Evolutionary conservation across 2,113 vertebrate genomes (phyloP), one percentile per base, ranked within the genome.

Genomic region (Callospermophilus lateralis): DNA sequence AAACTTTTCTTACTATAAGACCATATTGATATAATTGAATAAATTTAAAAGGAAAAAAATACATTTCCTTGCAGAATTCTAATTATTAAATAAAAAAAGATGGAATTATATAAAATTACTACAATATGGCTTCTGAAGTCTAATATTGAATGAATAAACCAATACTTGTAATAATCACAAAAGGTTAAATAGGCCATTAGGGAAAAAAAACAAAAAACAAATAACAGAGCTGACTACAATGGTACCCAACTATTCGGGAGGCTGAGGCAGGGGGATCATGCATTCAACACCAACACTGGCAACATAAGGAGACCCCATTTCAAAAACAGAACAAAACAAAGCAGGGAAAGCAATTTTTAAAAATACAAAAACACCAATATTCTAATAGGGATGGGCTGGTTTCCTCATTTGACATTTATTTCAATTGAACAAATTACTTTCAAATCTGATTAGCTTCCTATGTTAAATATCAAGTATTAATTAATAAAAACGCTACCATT

Each of bases 401-500:
- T 93, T 79, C 61, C 53, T 92, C 67, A 72, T 32, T 78, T 86
- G 19, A 32, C 70, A 92, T 89, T 86, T 80, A 39, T 84, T 76
- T 84, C 42, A 68, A 58, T 30, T 89, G 45, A 89, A 45, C 58
- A 89, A 65, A 30, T 84, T 58, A 85, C 37, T 86, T 97, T 93
- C 96, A 92, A 84, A 78, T 8, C 58, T 51, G 37, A 13, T 80
- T 86, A 93, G 11, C 80, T 93, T 85, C 68, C 84, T 19, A 88
- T 37, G 13, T 34, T 79, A 94, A 53, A 20, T 80, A 77, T 90
- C 39, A 93, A 80, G 17, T 45, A 51, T 81, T 48, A 61, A 53
- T 85, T 81, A 76, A 92, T 85, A 78, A 86, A 96, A 94, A 63
- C 83, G 78, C 76, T 88, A 26, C 90, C 76, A 87, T 67, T 81